Evolutionary conservation across 2,888 invertebrate genomes (phyloP).

Genomic region (Limnephilus auricula): DNA sequence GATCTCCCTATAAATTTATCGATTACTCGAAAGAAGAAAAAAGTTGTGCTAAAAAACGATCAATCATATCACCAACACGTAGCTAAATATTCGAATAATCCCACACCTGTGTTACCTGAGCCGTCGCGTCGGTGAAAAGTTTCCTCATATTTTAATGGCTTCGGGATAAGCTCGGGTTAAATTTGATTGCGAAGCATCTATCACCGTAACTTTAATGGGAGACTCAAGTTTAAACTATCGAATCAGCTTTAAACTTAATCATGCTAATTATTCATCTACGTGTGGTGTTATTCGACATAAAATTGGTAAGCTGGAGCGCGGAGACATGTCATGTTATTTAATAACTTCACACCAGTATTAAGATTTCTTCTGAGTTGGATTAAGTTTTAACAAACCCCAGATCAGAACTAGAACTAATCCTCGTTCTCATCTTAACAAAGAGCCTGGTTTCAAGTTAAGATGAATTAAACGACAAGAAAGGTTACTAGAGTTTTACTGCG

Average conservation of each 20-base stretch:
- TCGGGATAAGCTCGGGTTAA: background rate
- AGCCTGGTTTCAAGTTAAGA: background rate
- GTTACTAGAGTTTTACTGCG: too few species aligned
- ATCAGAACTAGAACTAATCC: background rate
- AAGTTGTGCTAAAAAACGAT: too few species aligned
- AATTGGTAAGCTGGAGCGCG: background rate
- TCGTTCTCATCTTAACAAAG: background rate
- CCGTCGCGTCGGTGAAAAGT: background rate
- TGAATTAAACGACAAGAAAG: too few species aligned
- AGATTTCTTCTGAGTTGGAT: background rate
- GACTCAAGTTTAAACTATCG: background rate
- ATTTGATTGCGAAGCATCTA: background rate
- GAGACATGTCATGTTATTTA: background rate
- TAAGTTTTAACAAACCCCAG: background rate
- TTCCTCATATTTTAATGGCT: background rate
- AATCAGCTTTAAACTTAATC: background rate
- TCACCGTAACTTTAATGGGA: background rate
- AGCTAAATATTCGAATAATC: background rate
- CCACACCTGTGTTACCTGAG: background rate
- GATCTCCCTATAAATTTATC: too few species aligned
- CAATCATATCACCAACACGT: background rate
- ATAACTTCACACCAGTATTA: background rate
- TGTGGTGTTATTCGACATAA: background rate
- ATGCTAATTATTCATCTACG: background rate
- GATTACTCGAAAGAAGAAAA: too few species aligned